These are phyloP conservation scores for Sogatella furcifera DNA, from an alignment of 1,140 invertebrate genomes.

Conservation along the genomic window DNA sequence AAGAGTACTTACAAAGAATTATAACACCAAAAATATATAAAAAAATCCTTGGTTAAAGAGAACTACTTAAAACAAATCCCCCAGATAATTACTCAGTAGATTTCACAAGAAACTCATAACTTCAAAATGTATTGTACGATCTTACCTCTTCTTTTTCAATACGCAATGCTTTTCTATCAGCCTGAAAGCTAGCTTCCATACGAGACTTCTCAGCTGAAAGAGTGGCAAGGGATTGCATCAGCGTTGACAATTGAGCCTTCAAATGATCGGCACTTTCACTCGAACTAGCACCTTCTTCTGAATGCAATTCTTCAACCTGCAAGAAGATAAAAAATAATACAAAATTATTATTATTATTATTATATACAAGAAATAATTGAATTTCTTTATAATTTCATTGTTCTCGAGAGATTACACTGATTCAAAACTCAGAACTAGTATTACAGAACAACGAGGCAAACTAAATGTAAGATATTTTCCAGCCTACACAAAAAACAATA, in stretches of 20 bases:
- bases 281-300: too few species aligned
- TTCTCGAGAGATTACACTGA: background rate
- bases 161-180: conserved; percentile 62
- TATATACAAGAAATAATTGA: background rate
- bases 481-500: too few species aligned
- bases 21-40: too few species aligned
- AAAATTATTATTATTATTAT: background rate
- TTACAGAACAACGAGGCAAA: background rate
- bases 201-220: conserved; percentile 69
- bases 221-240: conserved; percentile 65
- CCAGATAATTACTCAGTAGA: too few species aligned
- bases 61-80: too few species aligned
- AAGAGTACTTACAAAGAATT: too few species aligned
- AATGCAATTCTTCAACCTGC: background rate
- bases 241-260: conserved; percentile 45
- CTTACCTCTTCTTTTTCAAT: conserved; percentile 47
- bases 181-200: conserved; percentile 70
- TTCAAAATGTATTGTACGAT: too few species aligned
- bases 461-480: too few species aligned
- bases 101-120: too few species aligned
- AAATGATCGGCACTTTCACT: conserved; percentile 33
- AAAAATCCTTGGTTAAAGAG: too few species aligned
- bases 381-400: background rate
- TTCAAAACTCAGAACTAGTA: background rate
- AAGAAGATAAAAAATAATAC: background rate